Evolutionary conservation across 1,140 invertebrate species (phyloP).

Genomic region (Panonychus citri): DNA sequence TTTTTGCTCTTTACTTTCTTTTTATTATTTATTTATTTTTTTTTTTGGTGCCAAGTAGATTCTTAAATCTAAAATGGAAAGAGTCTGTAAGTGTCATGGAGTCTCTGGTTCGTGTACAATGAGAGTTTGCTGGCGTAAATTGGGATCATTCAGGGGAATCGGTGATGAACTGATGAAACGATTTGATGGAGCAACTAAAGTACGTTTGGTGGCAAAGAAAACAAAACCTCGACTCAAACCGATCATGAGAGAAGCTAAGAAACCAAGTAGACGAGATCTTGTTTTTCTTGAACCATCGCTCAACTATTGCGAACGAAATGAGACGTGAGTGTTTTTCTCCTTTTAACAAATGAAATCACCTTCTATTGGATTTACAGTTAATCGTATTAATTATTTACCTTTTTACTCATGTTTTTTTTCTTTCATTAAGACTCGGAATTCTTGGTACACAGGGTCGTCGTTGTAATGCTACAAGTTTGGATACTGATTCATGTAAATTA

Average conservation of each 20-base stretch:
- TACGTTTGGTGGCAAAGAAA: conserved; percentile 11
- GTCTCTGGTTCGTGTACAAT: conserved; percentile 84
- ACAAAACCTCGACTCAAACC: conserved; percentile 12
- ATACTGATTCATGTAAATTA: conserved; percentile 54
- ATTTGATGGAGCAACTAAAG: conserved; percentile 23
- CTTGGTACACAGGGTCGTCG: conserved; percentile 51
- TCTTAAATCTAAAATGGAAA: conserved; percentile 56
- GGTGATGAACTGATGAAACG: conserved; percentile 22
- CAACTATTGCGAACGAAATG: conserved; percentile 60
- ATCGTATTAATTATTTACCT: too few relatives aligned
- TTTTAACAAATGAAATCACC: conserved; percentile 5
- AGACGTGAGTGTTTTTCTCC: too few relatives aligned
- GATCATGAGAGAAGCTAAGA: conserved; percentile 13
- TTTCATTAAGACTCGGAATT: conserved; percentile 37
- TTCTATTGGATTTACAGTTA: background rate
- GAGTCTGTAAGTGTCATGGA: conserved; percentile 86
- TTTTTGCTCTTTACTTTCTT: too few relatives aligned
- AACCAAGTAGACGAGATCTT: conserved; percentile 30
- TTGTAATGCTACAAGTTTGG: conserved; percentile 50
- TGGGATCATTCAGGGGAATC: conserved; percentile 31
- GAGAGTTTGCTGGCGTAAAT: conserved; percentile 70
- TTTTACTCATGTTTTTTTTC: background rate
- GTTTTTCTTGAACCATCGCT: conserved; percentile 61
- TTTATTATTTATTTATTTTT: background rate
- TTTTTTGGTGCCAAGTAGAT: conserved; percentile 30